A percentile compares a stretch with the other conserved stretches of the same genome.
Evolutionary conservation across 2,888 invertebrate species (phyloP).

Genomic region (Dolomedes plantarius): DNA sequence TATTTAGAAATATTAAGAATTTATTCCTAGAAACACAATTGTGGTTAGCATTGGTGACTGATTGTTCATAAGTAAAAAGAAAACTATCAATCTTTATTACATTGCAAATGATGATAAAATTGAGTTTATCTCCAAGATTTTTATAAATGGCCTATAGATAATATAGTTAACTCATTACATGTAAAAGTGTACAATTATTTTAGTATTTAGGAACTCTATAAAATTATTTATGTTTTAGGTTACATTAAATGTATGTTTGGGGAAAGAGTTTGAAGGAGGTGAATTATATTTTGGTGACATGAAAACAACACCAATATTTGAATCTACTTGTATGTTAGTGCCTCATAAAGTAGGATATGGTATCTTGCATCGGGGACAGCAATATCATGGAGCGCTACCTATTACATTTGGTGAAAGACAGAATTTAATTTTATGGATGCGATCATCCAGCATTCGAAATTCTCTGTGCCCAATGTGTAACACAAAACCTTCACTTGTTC

Average conservation of each 20-base stretch:
- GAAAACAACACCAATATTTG: conserved; percentile 72
- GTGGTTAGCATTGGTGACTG: too few species aligned
- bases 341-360: conserved; percentile 75
- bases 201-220: too few species aligned
- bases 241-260: conserved; percentile 77
- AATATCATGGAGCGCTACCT: conserved; percentile 77
- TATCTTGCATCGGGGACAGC: conserved; percentile 78
- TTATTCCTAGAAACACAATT: too few species aligned
- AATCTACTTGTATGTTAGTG: conserved; percentile 29
- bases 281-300: conserved; percentile 77
- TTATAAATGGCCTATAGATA: too few species aligned
- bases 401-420: conserved; percentile 76
- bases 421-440: conserved; percentile 78
- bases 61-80: too few species aligned
- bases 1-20: too few species aligned
- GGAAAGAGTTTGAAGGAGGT: conserved; percentile 77
- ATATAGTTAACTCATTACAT: too few species aligned
- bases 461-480: conserved; percentile 78
- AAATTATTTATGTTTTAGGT: conserved; percentile 73
- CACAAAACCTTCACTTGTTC: conserved; percentile 75
- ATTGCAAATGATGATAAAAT: too few species aligned
- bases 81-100: too few species aligned
- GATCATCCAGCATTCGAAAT: conserved; percentile 77
- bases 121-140: too few species aligned
- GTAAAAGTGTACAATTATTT: too few species aligned